These are phyloP conservation scores for Rhodeus uyekii DNA, from an alignment of 2,797 vertebrate species.

Conservation along the genomic window DNA sequence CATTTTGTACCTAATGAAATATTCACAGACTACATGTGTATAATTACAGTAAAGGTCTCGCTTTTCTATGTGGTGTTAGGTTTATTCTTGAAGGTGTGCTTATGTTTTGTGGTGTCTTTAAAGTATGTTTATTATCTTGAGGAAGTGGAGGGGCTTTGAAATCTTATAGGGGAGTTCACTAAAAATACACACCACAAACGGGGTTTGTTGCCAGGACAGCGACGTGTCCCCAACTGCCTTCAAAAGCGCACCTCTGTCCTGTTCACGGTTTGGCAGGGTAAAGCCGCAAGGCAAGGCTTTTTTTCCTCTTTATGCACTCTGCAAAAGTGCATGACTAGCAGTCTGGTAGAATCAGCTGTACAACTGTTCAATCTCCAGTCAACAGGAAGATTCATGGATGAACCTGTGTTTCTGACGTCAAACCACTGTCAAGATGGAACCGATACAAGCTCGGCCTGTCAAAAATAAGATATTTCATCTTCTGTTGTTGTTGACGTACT, in stretches of 20 bases:
- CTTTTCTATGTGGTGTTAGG: conserved; percentile 2
- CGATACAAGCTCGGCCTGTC: neutral
- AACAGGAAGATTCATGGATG: conserved; percentile 20
- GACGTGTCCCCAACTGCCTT: conserved; percentile 45
- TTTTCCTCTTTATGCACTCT: conserved; percentile 52
- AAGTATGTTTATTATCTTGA: conserved; percentile 44
- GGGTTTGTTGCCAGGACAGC: conserved; percentile 27
- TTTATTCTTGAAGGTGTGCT: conserved; percentile 37
- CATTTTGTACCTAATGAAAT: conserved; percentile 1
- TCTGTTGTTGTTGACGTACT: conserved; percentile 3
- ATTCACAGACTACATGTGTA: neutral
- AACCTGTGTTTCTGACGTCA: conserved; percentile 7
- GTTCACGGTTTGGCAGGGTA: conserved; percentile 53
- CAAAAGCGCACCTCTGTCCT: conserved; percentile 47
- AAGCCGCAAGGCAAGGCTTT: conserved; percentile 55
- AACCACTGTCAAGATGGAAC: neutral
- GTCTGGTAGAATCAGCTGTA: conserved; percentile 54
- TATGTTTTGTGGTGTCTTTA: conserved; percentile 23
- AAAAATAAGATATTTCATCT: neutral
- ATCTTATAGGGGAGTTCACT: conserved; percentile 48
- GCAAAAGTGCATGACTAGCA: conserved; percentile 43
- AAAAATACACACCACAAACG: conserved; percentile 45
- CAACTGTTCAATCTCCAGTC: conserved; percentile 36
- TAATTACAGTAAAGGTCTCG: neutral
- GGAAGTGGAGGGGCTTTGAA: conserved; percentile 50